Conservation (phyloP, 2,888 invertebrate species). For the Cryptocephalus primarius region DNA sequence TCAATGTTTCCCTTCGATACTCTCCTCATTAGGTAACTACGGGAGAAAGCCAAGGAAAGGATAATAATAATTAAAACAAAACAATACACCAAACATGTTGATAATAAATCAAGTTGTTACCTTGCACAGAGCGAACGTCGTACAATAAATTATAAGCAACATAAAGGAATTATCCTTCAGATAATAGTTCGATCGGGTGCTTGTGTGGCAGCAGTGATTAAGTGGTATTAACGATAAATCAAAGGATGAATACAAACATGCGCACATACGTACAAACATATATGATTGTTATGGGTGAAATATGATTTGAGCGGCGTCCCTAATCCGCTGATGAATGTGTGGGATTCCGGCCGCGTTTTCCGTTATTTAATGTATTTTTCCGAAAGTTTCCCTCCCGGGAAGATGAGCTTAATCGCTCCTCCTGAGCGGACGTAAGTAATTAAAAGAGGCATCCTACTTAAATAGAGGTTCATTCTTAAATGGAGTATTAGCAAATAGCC, state of each 20-base stretch:
- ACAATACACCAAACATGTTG: constrained; percentile 12
- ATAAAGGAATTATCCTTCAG: constrained; percentile 14
- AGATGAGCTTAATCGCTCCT: too few species aligned
- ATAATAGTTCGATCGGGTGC: constrained; percentile 13
- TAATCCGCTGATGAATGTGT: constrained; percentile 14
- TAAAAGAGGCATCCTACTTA: too few species aligned
- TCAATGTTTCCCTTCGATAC: constrained; percentile 3
- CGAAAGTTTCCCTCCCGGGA: too few species aligned
- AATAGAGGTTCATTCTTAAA: too few species aligned
- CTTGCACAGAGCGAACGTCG: constrained; percentile 10
- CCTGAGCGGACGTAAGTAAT: too few species aligned
- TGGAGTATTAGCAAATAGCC: too few species aligned
- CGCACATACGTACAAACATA: neutral
- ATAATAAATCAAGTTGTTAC: constrained; percentile 12
- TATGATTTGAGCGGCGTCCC: too few species aligned
- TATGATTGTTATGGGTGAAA: too few species aligned
- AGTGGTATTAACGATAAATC: neutral
- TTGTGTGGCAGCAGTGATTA: constrained; percentile 12
- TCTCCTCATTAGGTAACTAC: neutral
- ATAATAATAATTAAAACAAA: constrained; percentile 9
- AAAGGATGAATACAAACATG: neutral
- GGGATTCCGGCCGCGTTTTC: neutral
- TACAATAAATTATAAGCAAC: constrained; percentile 14
- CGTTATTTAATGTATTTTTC: too few species aligned
- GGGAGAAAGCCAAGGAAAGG: constrained; percentile 9